phyloP scores from a whole-genome alignment of 2,888 invertebrate species.

The Pachycephus smyrnensis region DNA sequence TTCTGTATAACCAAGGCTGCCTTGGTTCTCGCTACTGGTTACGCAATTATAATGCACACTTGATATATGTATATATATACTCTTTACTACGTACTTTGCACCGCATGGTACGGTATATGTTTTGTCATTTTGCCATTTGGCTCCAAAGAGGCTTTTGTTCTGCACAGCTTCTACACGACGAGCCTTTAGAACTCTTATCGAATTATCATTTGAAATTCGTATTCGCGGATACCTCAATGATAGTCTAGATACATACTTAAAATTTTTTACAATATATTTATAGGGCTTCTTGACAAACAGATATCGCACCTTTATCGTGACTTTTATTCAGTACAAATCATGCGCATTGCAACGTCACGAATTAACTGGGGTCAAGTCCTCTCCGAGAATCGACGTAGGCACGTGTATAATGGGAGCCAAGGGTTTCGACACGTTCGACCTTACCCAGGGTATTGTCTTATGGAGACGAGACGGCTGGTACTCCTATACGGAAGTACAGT shows the following conservation, averaged over 20 bases:
- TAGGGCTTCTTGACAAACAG: not conserved
- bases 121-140: not conserved
- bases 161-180: not conserved
- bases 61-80: not conserved
- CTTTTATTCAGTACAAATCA: not conserved
- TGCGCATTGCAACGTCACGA: not conserved
- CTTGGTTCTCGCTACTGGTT: constrained; percentile 11
- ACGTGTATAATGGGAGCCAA: not conserved
- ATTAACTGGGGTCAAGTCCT: not conserved
- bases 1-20: constrained; percentile 14
- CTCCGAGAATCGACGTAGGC: not conserved
- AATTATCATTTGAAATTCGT: not conserved
- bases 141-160: not conserved
- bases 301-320: not conserved
- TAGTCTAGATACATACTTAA: not conserved
- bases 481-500: not conserved
- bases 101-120: constrained; percentile 28
- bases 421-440: not conserved
- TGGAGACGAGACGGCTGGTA: not conserved
- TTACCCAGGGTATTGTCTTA: not conserved
- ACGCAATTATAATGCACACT: constrained; percentile 31
- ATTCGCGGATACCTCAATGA: not conserved
- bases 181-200: not conserved
- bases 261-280: too few species aligned
- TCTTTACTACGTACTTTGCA: constrained; percentile 22